A percentile compares a stretch with the other conserved stretches of the same genome.
phyloP scores from a whole-genome alignment of 2,113 vertebrate genomes.

The Hystrix cristata region DNA sequence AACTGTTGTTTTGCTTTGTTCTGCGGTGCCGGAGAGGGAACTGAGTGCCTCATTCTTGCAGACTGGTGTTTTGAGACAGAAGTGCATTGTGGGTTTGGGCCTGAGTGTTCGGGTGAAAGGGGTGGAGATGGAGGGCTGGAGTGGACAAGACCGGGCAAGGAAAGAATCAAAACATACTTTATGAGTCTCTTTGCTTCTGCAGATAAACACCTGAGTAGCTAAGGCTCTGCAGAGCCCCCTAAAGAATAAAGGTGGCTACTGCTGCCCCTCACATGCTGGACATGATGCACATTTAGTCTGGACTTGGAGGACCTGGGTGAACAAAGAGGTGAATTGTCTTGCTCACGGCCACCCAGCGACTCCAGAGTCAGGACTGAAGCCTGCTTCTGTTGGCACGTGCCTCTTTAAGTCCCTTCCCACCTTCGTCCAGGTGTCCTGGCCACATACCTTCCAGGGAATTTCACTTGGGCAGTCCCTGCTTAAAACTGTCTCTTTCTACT shows the following conservation, averaged over 20 bases:
- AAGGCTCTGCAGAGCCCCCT: neutral
- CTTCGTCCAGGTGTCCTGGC: neutral
- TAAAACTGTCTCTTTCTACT: neutral
- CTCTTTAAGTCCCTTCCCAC: neutral
- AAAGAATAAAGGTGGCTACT: too few species aligned
- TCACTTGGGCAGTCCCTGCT: neutral
- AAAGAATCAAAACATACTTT: neutral
- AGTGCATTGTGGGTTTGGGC: neutral
- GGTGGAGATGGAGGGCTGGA: too few species aligned
- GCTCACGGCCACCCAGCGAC: rapidly evolving
- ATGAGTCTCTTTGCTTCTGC: neutral
- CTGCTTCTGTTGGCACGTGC: rapidly evolving
- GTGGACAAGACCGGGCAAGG: neutral
- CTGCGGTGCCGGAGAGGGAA: too few species aligned
- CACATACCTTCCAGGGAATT: rapidly evolving
- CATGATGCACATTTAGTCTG: rapidly evolving
- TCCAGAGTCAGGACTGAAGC: neutral
- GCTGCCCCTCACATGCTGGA: neutral
- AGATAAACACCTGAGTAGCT: neutral
- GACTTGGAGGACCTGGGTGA: rapidly evolving
- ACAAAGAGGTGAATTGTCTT: neutral
- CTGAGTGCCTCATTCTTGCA: neutral
- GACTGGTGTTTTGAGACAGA: neutral
- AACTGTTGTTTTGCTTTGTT: too few species aligned
- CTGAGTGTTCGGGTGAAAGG: neutral